Base-by-base conservation (phyloP, 2,113 vertebrate species). In the Muntiacus muntjak region DNA sequence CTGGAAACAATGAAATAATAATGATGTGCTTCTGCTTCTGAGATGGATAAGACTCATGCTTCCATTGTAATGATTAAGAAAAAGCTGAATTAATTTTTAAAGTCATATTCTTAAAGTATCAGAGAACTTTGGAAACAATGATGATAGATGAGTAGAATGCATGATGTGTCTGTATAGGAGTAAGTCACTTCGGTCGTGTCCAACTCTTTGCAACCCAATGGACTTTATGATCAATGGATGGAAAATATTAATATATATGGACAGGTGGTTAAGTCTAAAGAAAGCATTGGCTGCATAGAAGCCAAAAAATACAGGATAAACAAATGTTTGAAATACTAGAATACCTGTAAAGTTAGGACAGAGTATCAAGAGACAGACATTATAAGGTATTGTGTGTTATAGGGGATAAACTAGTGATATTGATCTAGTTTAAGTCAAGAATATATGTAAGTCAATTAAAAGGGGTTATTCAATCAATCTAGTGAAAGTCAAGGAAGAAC, bases 121-220 rank as follows among this genome's bases (percentile, higher is more conserved):
- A 60, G 11, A 74, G 2, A 52, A 71, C 11, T 88, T 55, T 26
- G 26, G 52, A 87, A 91, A 40, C 28, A 55, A 55, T 67, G 30
- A 57, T 2, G 16, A 30, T 33, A 82, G 13, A 30, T n/a, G 8
- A 74, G 25, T 43, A 26, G 13, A 50, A 52, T 30, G 3, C 13
- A n/a, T 95, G 33, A 43, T 23, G n/a, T 71, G n/a, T 71, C 67
- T 71, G n/a, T 71, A n/a, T 71, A 19, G 36, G 67, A 23, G 67
- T 71, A 36, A 71, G n/a, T 71, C 67, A 40, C 10, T 23, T 71
- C 0, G 0, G 19, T 40, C 5, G 0, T 71, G n/a, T 71, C 19
- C n/a, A 71, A 21, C 8, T 71, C 19, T 71, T 71, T 40, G n/a
- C 67, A 12, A 71, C 67, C 67, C 11, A 9, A 40, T 71, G 10